Evolutionary conservation across 1,140 invertebrate species (phyloP).

Genomic region (Scylla paramamosain): DNA sequence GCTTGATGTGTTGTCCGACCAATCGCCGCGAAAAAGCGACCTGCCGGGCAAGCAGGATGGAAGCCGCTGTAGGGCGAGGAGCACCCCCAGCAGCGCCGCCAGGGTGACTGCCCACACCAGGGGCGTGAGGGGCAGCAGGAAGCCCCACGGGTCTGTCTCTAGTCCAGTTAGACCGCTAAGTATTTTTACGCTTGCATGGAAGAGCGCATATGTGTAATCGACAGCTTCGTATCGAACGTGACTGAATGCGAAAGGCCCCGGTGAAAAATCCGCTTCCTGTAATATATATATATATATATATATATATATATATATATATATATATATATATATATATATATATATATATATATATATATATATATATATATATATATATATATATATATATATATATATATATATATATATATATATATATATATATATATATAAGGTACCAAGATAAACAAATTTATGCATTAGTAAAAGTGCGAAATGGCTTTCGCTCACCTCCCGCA

Average conservation of each 20-base stretch:
- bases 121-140: slow-evolving; percentile 42
- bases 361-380: no score
- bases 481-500: not conserved
- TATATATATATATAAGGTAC: not conserved
- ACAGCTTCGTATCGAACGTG: not conserved
- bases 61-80: not conserved
- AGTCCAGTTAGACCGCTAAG: not conserved
- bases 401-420: not conserved
- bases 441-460: no score
- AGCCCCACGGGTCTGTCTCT: slow-evolving; percentile 57
- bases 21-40: no score
- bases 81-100: slow-evolving; percentile 2
- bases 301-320: no score
- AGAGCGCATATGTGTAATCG: not conserved
- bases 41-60: not conserved
- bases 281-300: not conserved
- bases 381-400: not conserved
- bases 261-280: not conserved
- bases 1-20: no score
- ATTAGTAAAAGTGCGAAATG: not conserved
- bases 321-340: no score
- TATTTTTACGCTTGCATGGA: not conserved
- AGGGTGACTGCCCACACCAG: slow-evolving; percentile 39
- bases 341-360: no score
- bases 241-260: not conserved